phyloP scores from a whole-genome alignment of 2,888 invertebrate genomes.

The Mimachlamys varia region DNA sequence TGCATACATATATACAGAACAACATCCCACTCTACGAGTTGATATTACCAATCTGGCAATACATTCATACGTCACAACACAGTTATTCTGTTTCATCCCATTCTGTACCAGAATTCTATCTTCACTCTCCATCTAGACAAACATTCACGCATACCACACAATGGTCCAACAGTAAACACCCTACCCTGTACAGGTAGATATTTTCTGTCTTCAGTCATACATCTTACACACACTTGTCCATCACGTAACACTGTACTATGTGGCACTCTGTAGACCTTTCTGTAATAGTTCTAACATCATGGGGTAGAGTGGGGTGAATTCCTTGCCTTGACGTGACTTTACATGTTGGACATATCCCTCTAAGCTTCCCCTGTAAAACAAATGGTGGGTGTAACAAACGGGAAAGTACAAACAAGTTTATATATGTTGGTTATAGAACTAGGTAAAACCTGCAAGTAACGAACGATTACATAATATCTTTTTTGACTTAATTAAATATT shows the following conservation, averaged over 20 bases:
- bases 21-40: too few species aligned
- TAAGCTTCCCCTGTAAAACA: constrained; percentile 88
- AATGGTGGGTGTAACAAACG: neutral
- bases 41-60: too few species aligned
- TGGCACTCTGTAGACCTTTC: constrained; percentile 80
- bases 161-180: too few species aligned
- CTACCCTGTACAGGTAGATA: too few species aligned
- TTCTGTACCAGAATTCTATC: too few species aligned
- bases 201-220: too few species aligned
- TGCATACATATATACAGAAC: too few species aligned
- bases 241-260: constrained; percentile 36
- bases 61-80: too few species aligned
- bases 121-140: too few species aligned
- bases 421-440: neutral
- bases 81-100: too few species aligned
- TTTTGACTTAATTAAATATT: neutral
- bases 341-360: constrained; percentile 94
- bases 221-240: too few species aligned
- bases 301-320: constrained; percentile 95
- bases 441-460: neutral
- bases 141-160: too few species aligned
- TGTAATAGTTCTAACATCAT: constrained; percentile 91
- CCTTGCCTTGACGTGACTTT: constrained; percentile 90
- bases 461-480: neutral
- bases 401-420: neutral